Conservation (phyloP, 1,140 invertebrate species). For the Liolophura sinensis region DNA sequence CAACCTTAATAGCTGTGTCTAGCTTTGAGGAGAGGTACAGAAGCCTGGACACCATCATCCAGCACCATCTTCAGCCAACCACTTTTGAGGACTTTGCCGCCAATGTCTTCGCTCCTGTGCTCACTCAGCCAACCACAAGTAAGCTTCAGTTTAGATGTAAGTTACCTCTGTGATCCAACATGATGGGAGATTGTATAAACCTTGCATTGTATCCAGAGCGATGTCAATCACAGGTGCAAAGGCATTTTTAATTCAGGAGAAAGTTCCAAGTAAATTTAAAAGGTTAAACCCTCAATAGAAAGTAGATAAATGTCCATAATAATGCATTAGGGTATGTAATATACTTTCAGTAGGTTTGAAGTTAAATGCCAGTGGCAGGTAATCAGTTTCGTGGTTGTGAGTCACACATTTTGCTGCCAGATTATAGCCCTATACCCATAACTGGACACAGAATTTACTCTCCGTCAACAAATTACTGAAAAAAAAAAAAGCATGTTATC, state of each 20-base stretch:
- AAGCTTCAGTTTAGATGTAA: conserved; percentile 20
- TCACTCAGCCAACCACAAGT: conserved; percentile 55
- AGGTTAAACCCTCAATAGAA: not conserved
- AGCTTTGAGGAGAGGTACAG: conserved; percentile 91
- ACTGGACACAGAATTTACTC: too few relatives aligned
- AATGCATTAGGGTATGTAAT: too few relatives aligned
- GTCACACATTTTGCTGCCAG: too few relatives aligned
- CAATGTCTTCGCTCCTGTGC: conserved; percentile 80
- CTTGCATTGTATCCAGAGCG: not conserved
- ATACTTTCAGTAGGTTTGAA: too few relatives aligned
- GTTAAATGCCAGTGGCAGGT: too few relatives aligned
- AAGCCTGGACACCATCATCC: conserved; percentile 84
- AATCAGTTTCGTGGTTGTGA: too few relatives aligned
- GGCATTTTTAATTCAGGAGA: not conserved
- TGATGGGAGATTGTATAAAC: not conserved
- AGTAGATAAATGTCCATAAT: not conserved
- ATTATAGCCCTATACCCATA: too few relatives aligned
- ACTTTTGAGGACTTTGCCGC: conserved; percentile 92
- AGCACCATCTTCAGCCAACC: conserved; percentile 82
- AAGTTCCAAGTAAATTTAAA: conserved; percentile 2
- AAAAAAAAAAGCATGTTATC: too few relatives aligned
- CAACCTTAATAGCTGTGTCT: conserved; percentile 5
- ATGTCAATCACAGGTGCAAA: too few relatives aligned
- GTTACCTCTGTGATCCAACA: not conserved
- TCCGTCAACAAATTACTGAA: too few relatives aligned